Evolutionary conservation across 92 coral and sea anemone genomes (phyloP).

Genomic region (Heliopora coerulea): DNA sequence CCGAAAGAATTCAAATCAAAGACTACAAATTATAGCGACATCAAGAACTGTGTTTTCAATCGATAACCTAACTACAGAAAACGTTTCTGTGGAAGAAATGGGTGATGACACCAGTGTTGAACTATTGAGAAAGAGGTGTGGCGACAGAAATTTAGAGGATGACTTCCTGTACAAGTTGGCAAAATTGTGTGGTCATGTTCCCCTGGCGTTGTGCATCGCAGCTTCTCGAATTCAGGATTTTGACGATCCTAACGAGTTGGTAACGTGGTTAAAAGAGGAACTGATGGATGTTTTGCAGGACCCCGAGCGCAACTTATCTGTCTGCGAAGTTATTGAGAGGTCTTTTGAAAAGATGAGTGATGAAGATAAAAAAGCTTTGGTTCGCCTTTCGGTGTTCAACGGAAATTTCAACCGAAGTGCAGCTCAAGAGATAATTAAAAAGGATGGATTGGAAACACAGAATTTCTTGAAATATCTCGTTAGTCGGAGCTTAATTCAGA

Average conservation of each 20-base stretch:
- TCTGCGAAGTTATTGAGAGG: neutral
- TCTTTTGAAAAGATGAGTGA: neutral
- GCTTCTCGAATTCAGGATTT: neutral
- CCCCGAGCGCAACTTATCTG: conserved; percentile 10
- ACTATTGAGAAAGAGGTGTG: conserved; percentile 16
- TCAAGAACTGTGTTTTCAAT: neutral
- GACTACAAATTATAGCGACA: conserved; percentile 5
- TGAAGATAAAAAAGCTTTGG: neutral
- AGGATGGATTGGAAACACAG: neutral
- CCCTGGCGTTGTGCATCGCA: conserved; percentile 12
- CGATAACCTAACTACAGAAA: neutral
- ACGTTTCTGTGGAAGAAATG: neutral
- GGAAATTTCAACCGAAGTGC: conserved; percentile 11
- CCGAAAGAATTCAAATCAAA: neutral
- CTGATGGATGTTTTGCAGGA: neutral
- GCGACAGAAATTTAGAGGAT: neutral
- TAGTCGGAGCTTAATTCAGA: neutral
- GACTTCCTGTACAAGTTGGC: neutral
- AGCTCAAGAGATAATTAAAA: neutral
- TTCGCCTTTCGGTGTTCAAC: neutral
- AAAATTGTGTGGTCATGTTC: conserved; percentile 13
- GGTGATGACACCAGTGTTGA: neutral
- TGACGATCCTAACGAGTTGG: neutral
- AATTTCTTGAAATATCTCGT: neutral
- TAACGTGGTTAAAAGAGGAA: neutral